Evolutionary conservation across 1,140 invertebrate genomes (phyloP), one percentile per base, ranked within the genome.

Genomic region (Halotydeus destructor): DNA sequence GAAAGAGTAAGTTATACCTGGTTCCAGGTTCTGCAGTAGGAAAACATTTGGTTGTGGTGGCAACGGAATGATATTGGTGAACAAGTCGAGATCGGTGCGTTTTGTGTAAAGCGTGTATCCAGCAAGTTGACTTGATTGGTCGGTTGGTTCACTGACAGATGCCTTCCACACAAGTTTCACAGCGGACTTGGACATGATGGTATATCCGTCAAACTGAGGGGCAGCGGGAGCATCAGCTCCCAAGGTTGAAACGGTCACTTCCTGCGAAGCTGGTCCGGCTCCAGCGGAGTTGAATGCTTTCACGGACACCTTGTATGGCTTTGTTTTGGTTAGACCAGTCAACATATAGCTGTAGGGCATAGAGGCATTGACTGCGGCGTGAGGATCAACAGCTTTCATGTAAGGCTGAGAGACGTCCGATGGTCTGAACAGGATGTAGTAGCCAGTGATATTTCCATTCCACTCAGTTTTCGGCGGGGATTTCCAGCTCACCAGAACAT

Each of bases 381-480:
- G n/a, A 6, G 35, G 19, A 12, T 11, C 12, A 1, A 40, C 44
- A 18, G 48, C 47, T 28, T 46, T 46, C 27, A 45, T 46, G 32
- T 50, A 54, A 2, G 48, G 48, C 5, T 44, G 34, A 8, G 23
- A 26, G 4, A 43, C 22, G 5, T 45, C 47, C 2, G 24, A 38
- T 18, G 47, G 32, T 19, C 46, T 49, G 25, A 44, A 54, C 1
- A 50, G 50, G 16, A 54, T 43, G 43, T 60, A 60, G 57, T 84
- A 86, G 45, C 80, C 81, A 49, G 77, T 69, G 50, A 91, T 81
- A 62, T 85, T 81, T 21, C 84, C 84, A 53, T 91, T 88, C 83
- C 83, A 89, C 54, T 85, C 76, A 48, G 81, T 75, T 32, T 76
- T 71, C 49, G 74, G 65, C 44, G 84, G 83, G 50, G 81, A 78